Conservation (phyloP, 2,888 invertebrate genomes). For the Rhyacophila evoluta region DNA sequence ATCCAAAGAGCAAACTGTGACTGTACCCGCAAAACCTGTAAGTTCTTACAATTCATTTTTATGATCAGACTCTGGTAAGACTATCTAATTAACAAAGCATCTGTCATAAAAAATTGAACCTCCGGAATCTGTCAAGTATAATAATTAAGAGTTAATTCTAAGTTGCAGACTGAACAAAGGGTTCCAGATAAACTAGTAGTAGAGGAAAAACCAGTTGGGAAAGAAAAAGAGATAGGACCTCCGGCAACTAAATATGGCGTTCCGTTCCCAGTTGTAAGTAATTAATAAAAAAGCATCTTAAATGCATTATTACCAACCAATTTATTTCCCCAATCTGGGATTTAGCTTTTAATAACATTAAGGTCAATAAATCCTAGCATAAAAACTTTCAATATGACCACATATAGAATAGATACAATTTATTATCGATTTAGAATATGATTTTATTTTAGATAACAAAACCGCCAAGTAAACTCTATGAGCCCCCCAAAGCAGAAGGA, state of each 20-base stretch:
- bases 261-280: constrained; percentile 36
- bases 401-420: no score
- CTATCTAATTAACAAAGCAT: no score
- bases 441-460: constrained; percentile 6
- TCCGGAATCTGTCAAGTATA: no score
- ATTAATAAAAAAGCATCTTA: no score
- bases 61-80: no score
- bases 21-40: background rate
- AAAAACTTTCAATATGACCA: no score
- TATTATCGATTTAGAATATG: no score
- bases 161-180: background rate
- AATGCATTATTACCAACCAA: no score
- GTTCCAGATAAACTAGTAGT: background rate
- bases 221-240: constrained; percentile 15
- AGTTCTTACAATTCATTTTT: background rate
- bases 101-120: no score
- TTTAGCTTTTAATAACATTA: no score
- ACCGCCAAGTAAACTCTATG: constrained; percentile 23
- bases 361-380: no score
- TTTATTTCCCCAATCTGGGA: no score
- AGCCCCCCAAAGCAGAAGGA: background rate
- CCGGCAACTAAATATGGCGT: constrained; percentile 43
- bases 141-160: background rate
- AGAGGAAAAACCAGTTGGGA: background rate
- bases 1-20: background rate